Conservation (phyloP, 1,140 invertebrate species). For the Zaprionus davidi region DNA sequence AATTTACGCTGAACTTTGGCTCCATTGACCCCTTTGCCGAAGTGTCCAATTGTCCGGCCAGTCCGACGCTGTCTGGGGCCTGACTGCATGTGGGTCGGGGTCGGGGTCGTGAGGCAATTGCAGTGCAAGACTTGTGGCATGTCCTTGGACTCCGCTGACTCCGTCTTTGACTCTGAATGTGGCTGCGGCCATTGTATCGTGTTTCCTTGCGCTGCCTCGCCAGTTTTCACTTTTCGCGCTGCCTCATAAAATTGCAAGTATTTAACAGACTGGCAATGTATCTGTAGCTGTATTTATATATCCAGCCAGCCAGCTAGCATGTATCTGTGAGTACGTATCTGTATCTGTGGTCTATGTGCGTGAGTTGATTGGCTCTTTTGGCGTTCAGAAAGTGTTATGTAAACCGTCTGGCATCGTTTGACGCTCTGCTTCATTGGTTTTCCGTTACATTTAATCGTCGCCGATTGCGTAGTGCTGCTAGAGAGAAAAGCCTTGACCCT, state of each 20-base stretch:
- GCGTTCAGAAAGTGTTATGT: conserved; percentile 53
- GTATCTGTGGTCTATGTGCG: conserved; percentile 21
- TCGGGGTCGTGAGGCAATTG: conserved; percentile 9
- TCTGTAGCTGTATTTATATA: conserved; percentile 30
- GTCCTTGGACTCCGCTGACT: conserved; percentile 65
- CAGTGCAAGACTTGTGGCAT: conserved; percentile 61
- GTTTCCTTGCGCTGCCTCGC: conserved; percentile 41
- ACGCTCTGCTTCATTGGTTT: conserved; percentile 21
- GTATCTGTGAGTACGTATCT: conserved; percentile 16
- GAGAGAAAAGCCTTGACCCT: conserved; percentile 28
- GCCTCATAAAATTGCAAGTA: conserved; percentile 78
- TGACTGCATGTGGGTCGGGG: neutral
- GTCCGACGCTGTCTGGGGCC: conserved; percentile 1
- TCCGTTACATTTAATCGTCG: conserved; percentile 43
- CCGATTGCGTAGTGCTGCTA: neutral
- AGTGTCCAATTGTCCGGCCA: conserved; percentile 37
- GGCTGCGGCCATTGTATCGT: conserved; percentile 67
- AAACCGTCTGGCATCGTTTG: conserved; percentile 62
- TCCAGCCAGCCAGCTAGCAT: neutral
- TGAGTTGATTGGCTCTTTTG: conserved; percentile 64
- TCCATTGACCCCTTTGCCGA: conserved; percentile 54
- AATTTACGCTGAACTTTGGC: conserved; percentile 64
- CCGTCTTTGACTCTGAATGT: conserved; percentile 57
- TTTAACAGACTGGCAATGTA: conserved; percentile 57
- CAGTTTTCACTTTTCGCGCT: conserved; percentile 72